These are phyloP conservation scores for Thumatha senex DNA, from an alignment of 2,888 invertebrate genomes.

Conservation along the genomic window DNA sequence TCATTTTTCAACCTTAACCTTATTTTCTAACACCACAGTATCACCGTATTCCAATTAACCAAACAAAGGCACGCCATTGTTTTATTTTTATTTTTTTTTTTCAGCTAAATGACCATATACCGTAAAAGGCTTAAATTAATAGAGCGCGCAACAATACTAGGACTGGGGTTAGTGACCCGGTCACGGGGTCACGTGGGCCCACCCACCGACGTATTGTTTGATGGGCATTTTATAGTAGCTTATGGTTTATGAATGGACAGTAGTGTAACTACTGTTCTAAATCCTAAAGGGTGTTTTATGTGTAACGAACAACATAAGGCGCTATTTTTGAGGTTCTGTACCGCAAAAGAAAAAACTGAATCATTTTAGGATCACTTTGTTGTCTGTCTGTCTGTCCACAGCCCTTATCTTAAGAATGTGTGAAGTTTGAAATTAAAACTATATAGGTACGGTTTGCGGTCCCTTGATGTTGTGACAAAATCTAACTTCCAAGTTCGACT, in stretches of 20 bases:
- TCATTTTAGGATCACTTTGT: too few relatives aligned
- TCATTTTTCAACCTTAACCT: not conserved
- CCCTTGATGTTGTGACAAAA: too few relatives aligned
- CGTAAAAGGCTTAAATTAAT: conserved; percentile 56
- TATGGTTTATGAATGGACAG: conserved; percentile 20
- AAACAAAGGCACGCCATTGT: conserved; percentile 48
- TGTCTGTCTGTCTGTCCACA: too few relatives aligned
- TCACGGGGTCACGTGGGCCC: conserved; percentile 65
- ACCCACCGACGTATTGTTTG: conserved; percentile 27
- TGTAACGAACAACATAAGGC: too few relatives aligned
- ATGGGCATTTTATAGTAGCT: conserved; percentile 16
- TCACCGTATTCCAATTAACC: conserved; percentile 14
- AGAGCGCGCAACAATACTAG: conserved; percentile 51
- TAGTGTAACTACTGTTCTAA: conserved; percentile 4
- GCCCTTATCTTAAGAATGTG: too few relatives aligned
- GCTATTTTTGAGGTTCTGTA: too few relatives aligned
- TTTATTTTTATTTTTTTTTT: conserved; percentile 40
- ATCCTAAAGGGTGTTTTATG: not conserved
- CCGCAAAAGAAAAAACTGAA: too few relatives aligned
- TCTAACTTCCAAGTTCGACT: too few relatives aligned
- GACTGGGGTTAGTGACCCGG: conserved; percentile 61
- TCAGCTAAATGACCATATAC: conserved; percentile 51
- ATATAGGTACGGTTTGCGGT: too few relatives aligned
- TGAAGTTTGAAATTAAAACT: too few relatives aligned
- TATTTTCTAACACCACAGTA: conserved; percentile 20